Percentiles rank a stretch among this genome's conserved stretches.
phyloP scores from a whole-genome alignment of 1,140 invertebrate species.

The Diachasmimorpha longicaudata region DNA sequence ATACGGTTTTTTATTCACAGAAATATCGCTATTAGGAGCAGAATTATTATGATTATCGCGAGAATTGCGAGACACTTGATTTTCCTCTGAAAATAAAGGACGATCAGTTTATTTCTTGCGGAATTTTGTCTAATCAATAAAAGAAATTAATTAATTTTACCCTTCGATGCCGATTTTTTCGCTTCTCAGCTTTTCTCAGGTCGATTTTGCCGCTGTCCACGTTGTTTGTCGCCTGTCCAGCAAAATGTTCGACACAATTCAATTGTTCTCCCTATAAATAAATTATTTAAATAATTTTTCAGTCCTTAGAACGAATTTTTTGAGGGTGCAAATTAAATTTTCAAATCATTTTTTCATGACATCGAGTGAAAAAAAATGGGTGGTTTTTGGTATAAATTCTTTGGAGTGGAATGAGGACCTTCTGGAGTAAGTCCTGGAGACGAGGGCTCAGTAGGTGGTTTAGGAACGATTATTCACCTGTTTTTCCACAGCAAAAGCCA shows the following conservation, averaged over 20 bases:
- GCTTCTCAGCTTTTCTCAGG: constrained; percentile 72
- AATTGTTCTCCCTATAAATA: constrained; percentile 70
- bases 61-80: constrained; percentile 47
- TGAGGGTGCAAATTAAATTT: background rate
- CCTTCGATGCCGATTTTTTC: constrained; percentile 70
- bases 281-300: constrained; percentile 11
- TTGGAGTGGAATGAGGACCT: no score
- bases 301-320: background rate
- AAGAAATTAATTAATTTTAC: constrained; percentile 56
- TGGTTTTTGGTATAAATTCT: no score
- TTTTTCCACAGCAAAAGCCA: constrained; percentile 76
- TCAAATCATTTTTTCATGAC: no score
- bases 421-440: no score
- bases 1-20: constrained; percentile 20
- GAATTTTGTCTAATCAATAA: no score
- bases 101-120: background rate
- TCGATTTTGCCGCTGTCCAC: constrained; percentile 71
- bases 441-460: no score
- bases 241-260: constrained; percentile 76
- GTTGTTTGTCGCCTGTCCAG: constrained; percentile 69
- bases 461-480: constrained; percentile 62
- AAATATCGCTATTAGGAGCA: constrained; percentile 42
- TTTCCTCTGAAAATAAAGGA: constrained; percentile 56
- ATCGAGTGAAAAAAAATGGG: no score
- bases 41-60: constrained; percentile 43